Base-by-base conservation (phyloP, 2,113 vertebrate genomes). In the Garra rufa region DNA sequence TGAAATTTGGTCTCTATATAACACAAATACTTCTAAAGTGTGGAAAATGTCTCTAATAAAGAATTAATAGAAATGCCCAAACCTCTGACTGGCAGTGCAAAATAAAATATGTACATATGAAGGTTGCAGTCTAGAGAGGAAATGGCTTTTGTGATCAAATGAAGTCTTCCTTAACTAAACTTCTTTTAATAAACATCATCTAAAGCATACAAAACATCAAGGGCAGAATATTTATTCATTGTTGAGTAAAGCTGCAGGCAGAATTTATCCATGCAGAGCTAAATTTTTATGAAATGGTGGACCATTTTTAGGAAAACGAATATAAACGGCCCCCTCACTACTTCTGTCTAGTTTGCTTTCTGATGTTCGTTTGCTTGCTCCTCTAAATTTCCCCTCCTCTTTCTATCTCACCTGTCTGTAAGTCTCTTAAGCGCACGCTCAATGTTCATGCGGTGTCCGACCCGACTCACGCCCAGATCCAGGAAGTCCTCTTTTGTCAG, bases 401-500 rank as follows among this genome's bases (percentile, higher is more conserved):
- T 38, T 90, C 89, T 90, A 93, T 93, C 97, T 98, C 96, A 99
- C 97, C 97, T 98, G 93, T 98, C 96, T 82, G 97, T 94, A 90
- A 98, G 96, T 90, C 96, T 96, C 91, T 96, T 97, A 91, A 99
- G 94, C 8, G 97, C 97, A 80, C 97, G 95, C 91, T 98, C 96
- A 88, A 98, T 98, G 94, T 98, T 98, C 97, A 98, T 98, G 86
- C 97, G 95, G 92, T 98, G 97, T 50, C 97, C 97, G 5, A 99
- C 97, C 38, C 97, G 95, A 41, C 96, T 98, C 87, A 99, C 97
- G 0, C 97, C 97, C 84, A 99, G 94, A 87, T 99, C 97, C 85
- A 98, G 95, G 88, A 97, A 97, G 91, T 99, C 97, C 77, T 98
- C 97, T 95, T 98, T 99, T 85, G 96, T 97, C 85, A 98, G 92